Evolutionary conservation across 2,113 vertebrate species (phyloP).

Genomic region (Cettia cetti): DNA sequence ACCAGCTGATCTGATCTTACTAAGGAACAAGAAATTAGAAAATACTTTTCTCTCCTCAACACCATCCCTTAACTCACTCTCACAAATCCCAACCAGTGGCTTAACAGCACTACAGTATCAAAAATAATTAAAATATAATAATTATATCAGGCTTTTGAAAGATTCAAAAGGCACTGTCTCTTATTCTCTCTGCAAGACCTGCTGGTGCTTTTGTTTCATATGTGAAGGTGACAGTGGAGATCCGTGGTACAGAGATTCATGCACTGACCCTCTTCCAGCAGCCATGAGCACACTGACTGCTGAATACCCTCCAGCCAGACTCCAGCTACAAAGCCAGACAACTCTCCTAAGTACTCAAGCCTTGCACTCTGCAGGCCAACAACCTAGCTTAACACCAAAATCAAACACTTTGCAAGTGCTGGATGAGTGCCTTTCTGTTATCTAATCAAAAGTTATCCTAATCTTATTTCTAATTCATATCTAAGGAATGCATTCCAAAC

Average conservation of each 20-base stretch:
- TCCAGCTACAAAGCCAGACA: conserved; percentile 10
- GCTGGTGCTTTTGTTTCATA: background rate
- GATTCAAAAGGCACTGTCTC: background rate
- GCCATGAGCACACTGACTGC: background rate
- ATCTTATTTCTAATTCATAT: conserved; percentile 46
- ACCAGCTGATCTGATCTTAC: background rate
- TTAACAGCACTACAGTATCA: background rate
- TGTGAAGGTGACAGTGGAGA: background rate
- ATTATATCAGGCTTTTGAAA: background rate
- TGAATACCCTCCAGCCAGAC: background rate
- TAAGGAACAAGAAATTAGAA: background rate
- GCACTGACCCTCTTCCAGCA: background rate
- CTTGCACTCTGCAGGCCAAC: background rate
- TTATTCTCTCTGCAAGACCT: background rate
- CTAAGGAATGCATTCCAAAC: conserved; percentile 52
- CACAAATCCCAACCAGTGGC: background rate
- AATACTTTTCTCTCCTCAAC: background rate
- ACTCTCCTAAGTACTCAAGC: background rate
- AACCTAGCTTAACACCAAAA: background rate
- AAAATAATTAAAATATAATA: background rate
- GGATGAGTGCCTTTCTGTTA: background rate
- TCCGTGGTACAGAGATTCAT: background rate
- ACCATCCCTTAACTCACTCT: background rate
- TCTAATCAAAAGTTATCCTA: conserved; percentile 36
- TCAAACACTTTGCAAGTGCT: background rate